Evolutionary conservation across 2,888 invertebrate genomes (phyloP), one percentile per base, ranked within the genome.

Genomic region (Tupiocoris notatus): DNA sequence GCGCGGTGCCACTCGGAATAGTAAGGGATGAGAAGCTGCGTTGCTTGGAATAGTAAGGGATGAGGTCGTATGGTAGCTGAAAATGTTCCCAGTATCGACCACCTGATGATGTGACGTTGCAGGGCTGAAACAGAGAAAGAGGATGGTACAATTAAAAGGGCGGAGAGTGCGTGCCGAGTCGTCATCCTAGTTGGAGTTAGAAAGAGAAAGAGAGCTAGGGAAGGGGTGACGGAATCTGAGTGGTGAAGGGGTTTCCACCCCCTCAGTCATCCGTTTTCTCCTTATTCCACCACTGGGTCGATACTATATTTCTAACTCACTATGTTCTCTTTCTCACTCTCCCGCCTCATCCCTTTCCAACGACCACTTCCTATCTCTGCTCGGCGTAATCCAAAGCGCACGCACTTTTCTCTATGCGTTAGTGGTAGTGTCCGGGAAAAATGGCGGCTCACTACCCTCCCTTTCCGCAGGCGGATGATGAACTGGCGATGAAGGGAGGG

Each of bases 351-450:
- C 12, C 12, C 39, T 3, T 12, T 39, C 39, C 12, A 39, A 39
- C 39, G 6, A 12, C 39, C 39, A 7, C 39, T 39, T 39, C 39
- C 25, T 59, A 20, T 58, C 58, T 58, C 59, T 70, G 20, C 77
- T 67, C 64, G 54, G 24, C 70, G 70, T 71, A 77, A 76, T 75
- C 76, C 78, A 39, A 12, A 39, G 77, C 77, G 77, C 77, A 76
- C 78, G 65, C 77, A 64, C 67, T 74, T 78, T 77, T 78, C 78
- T 78, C 78, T 78, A 78, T 78, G 78, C 77, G 78, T 78, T 77
- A 78, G 78, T 78, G 74, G 75, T 78, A 78, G 78, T 78, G 78
- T 39, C 39, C n/a, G 77, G 78, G 78, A 78, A 78, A 78, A 78
- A 78, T 78, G 78, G 78, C 78, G 77, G 70, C 63, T 17, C 18